phyloP scores from a whole-genome alignment of 2,113 vertebrate genomes.

The Sialia sialis region DNA sequence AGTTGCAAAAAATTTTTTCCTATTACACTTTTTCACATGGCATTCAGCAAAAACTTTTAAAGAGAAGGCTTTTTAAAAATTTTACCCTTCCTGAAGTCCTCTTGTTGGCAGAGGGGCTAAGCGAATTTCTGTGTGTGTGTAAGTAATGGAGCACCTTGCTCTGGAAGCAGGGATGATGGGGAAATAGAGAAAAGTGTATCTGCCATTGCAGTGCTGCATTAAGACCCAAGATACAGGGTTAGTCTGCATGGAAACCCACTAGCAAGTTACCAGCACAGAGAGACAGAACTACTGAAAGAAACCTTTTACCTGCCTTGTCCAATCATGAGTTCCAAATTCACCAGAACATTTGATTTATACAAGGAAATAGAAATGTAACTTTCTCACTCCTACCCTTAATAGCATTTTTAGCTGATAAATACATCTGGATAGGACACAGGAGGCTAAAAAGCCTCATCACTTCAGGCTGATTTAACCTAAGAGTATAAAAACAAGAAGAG shows the following conservation, averaged over 20 bases:
- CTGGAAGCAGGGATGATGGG: background rate
- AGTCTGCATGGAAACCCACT: background rate
- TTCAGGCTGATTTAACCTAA: background rate
- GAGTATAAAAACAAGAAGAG: background rate
- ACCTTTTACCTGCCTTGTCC: background rate
- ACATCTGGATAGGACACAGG: background rate
- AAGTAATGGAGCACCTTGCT: background rate
- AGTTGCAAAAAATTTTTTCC: background rate
- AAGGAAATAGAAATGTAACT: background rate
- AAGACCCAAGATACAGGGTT: fast-evolving
- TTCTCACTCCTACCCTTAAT: background rate
- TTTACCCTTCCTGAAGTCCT: background rate
- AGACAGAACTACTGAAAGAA: background rate
- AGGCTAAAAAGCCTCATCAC: background rate
- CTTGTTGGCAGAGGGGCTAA: background rate
- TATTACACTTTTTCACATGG: background rate
- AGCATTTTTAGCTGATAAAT: background rate
- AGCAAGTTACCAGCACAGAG: background rate
- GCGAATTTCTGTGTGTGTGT: background rate
- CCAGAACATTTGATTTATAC: background rate
- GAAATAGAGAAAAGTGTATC: background rate
- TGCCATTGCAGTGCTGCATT: background rate
- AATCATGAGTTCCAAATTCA: background rate
- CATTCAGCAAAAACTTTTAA: background rate
- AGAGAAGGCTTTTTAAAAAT: background rate